A percentile compares a stretch with the other conserved stretches of the same genome.
Conservation (phyloP, 2,113 vertebrate species). For the Chaenogobius annularis region DNA sequence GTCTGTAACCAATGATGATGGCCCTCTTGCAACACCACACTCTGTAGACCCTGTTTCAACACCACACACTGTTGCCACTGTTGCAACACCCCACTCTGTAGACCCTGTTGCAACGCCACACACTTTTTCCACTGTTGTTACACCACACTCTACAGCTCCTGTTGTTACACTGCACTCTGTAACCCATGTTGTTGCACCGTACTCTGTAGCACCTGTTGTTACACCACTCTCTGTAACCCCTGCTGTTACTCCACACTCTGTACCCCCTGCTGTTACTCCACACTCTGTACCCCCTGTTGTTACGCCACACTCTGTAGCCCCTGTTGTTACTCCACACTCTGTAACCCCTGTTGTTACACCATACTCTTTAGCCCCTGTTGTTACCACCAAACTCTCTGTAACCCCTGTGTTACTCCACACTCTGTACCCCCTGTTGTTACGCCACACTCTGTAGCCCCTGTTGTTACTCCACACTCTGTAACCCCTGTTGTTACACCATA, state of each 20-base stretch:
- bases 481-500: constrained; percentile 9
- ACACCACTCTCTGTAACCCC: neutral
- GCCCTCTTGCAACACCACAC: constrained; percentile 7
- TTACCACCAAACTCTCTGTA: constrained; percentile 15
- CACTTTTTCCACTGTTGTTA: neutral
- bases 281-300: neutral
- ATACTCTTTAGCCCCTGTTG: constrained; percentile 3
- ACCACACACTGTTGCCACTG: neutral
- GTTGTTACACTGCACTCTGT: neutral
- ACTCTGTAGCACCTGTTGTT: neutral
- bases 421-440: constrained; percentile 10
- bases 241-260: neutral
- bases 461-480: neutral
- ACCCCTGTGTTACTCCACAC: constrained; percentile 3
- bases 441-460: constrained; percentile 21
- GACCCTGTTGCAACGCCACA: neutral
- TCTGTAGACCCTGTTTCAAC: constrained; percentile 4
- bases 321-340: constrained; percentile 6
- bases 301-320: neutral
- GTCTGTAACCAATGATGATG: neutral
- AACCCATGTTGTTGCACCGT: neutral
- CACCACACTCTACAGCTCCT: neutral
- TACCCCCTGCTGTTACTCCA: neutral
- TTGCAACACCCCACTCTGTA: constrained; percentile 21
- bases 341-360: constrained; percentile 3